phyloP scores from a whole-genome alignment of 2,113 vertebrate genomes.

The Albula glossodonta region DNA sequence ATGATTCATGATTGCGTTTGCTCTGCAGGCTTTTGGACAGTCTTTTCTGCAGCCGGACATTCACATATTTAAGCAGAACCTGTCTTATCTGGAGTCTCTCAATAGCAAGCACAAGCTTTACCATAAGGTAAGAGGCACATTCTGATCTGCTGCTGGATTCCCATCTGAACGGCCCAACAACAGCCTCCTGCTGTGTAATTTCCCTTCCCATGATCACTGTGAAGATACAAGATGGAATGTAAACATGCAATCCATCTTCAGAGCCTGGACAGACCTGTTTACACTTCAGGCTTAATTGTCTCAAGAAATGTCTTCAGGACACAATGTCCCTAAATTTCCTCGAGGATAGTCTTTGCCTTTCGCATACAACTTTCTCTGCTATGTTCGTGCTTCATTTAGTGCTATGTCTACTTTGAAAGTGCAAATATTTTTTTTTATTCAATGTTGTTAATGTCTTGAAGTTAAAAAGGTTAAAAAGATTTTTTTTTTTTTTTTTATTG shows the following conservation, averaged over 20 bases:
- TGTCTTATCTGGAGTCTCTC: slow-evolving; percentile 89
- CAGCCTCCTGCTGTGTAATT: neutral
- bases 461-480: no score
- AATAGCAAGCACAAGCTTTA: slow-evolving; percentile 98
- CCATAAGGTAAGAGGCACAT: slow-evolving; percentile 81
- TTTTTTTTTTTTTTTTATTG: no score
- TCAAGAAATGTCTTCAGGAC: neutral
- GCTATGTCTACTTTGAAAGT: neutral
- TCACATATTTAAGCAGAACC: slow-evolving; percentile 95
- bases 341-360: neutral
- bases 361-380: neutral
- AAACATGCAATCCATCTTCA: slow-evolving; percentile 10
- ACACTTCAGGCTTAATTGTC: neutral
- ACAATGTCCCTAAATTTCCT: no score
- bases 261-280: neutral
- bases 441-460: no score
- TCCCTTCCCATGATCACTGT: neutral
- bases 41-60: slow-evolving; percentile 96
- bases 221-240: neutral
- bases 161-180: neutral
- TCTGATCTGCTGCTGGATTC: neutral
- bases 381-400: no score
- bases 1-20: neutral
- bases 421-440: no score
- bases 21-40: slow-evolving; percentile 88